Conservation (phyloP, 1,140 invertebrate species). For the Mesaphorura yosii region DNA sequence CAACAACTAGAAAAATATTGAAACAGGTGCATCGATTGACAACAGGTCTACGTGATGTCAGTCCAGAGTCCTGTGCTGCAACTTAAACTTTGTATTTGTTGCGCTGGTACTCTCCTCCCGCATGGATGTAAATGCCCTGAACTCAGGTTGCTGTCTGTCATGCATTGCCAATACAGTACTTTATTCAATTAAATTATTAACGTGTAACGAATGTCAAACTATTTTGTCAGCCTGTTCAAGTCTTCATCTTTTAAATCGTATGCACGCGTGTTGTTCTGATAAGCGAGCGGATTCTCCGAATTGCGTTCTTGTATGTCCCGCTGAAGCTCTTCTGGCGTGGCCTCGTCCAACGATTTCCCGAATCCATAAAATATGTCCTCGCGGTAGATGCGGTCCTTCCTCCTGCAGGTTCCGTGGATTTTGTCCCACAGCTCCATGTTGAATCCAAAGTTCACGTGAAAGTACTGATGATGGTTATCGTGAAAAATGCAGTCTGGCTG, state of each 20-base stretch:
- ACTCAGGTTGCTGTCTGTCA: no score
- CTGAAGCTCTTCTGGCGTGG: conserved; percentile 38
- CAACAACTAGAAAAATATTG: no score
- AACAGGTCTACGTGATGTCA: no score
- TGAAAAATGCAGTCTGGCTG: conserved; percentile 61
- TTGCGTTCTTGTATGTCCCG: conserved; percentile 40
- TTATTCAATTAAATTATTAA: no score
- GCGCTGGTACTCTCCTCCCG: no score
- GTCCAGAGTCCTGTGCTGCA: no score
- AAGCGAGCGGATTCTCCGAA: conserved; percentile 44
- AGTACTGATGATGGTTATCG: conserved; percentile 65
- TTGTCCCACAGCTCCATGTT: conserved; percentile 44
- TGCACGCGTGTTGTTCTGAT: conserved; percentile 32
- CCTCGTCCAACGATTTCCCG: conserved; percentile 42
- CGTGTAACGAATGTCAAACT: no score
- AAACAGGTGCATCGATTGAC: no score
- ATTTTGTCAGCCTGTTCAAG: neutral
- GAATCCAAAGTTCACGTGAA: conserved; percentile 62
- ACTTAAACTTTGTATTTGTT: no score
- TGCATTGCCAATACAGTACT: no score
- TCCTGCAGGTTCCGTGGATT: conserved; percentile 53
- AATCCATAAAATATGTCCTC: conserved; percentile 53
- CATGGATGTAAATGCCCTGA: no score
- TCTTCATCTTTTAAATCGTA: conserved; percentile 15
- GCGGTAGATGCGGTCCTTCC: conserved; percentile 50